Evolutionary conservation across 1,140 invertebrate genomes (phyloP).

Genomic region (Platorchestia sp.): DNA sequence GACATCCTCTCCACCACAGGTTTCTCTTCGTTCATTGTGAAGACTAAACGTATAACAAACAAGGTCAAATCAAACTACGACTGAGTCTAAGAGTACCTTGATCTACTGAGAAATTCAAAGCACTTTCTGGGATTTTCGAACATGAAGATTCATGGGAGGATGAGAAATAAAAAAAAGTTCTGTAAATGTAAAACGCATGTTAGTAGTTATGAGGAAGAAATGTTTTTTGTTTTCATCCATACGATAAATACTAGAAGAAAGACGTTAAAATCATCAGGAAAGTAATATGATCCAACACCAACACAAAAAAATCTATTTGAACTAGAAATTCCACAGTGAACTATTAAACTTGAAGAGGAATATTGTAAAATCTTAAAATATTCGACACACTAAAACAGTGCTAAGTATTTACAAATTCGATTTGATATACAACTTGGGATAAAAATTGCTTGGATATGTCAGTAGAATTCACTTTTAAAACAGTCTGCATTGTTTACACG

Average conservation of each 20-base stretch:
- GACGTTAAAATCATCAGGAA: neutral
- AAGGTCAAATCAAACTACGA: neutral
- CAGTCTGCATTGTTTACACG: no score
- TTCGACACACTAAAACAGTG: no score
- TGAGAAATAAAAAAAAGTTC: neutral
- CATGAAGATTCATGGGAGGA: neutral
- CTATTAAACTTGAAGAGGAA: no score
- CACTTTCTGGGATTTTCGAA: neutral
- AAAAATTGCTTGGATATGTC: no score
- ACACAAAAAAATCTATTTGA: neutral
- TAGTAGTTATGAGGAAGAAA: neutral
- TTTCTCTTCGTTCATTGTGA: conserved; percentile 32
- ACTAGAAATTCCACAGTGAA: neutral
- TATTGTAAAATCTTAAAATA: no score
- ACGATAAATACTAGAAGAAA: neutral
- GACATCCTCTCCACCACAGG: conserved; percentile 63
- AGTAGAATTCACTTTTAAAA: no score
- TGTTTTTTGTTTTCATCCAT: neutral
- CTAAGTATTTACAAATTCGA: no score
- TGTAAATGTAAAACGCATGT: neutral
- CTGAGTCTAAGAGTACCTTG: neutral
- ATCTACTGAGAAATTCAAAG: neutral
- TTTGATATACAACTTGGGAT: no score
- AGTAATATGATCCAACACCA: neutral
- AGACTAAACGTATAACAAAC: neutral